These are phyloP conservation scores for Brachypodius melanocephalos DNA, from an alignment of 2,113 vertebrate species.

Conservation along the genomic window DNA sequence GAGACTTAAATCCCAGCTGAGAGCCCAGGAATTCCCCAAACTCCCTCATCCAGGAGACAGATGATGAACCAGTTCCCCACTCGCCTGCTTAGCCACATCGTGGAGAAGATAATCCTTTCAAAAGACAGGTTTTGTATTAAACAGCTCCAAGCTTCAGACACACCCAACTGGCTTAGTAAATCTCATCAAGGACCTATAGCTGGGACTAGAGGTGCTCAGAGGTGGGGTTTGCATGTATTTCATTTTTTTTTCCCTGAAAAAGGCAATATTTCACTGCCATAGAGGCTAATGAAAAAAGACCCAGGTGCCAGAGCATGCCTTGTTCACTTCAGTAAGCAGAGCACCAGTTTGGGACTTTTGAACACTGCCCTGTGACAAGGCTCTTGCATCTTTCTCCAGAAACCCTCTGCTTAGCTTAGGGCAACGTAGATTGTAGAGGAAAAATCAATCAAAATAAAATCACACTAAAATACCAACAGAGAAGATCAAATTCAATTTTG, in stretches of 20 bases:
- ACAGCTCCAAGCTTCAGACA: not conserved
- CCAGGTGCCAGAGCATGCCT: not conserved
- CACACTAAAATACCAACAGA: not conserved
- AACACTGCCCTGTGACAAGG: not conserved
- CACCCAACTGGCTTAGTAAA: not conserved
- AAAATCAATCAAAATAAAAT: not conserved
- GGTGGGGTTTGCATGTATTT: not conserved
- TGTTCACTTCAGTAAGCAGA: not conserved
- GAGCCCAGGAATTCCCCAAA: not conserved
- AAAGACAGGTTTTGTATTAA: not conserved
- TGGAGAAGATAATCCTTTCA: not conserved
- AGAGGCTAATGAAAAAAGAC: not conserved
- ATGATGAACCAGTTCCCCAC: not conserved
- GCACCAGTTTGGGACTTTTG: not conserved
- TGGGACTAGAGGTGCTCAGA: not conserved
- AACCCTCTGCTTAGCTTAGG: not conserved
- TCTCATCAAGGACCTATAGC: not conserved
- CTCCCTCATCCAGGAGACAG: not conserved
- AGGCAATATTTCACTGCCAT: not conserved
- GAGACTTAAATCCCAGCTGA: not conserved
- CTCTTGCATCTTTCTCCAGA: not conserved
- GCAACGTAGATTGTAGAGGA: not conserved
- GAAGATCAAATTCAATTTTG: conserved; percentile 19
- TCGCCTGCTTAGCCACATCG: not conserved
- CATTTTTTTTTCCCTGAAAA: not conserved